Evolutionary conservation across 2,113 vertebrate species (phyloP).

Genomic region (Oncorhynchus keta): DNA sequence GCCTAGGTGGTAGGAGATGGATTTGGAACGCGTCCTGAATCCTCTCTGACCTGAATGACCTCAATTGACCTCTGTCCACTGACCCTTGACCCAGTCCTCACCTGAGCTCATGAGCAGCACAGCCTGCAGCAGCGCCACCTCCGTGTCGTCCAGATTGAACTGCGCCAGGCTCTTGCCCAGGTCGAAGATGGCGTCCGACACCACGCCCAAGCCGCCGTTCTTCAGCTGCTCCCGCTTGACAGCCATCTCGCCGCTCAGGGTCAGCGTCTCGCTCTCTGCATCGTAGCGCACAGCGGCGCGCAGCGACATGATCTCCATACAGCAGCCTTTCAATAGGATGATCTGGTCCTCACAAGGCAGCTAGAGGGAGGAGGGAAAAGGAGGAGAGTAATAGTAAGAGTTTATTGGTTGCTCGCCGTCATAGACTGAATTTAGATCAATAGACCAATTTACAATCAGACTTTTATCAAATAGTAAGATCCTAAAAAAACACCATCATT

Average conservation of each 20-base stretch:
- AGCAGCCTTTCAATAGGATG: conserved; percentile 95
- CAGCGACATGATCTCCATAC: conserved; percentile 98
- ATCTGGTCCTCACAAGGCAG: conserved; percentile 98
- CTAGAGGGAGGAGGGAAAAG: conserved; percentile 53
- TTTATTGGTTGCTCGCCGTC: too few relatives aligned
- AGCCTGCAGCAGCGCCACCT: conserved; percentile 94
- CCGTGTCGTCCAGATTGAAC: conserved; percentile 93
- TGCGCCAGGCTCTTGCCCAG: conserved; percentile 94
- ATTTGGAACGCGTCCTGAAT: too few relatives aligned
- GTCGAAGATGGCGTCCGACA: conserved; percentile 96
- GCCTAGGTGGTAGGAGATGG: too few relatives aligned
- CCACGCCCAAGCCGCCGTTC: conserved; percentile 90
- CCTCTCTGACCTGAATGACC: too few relatives aligned
- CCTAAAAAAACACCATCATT: too few relatives aligned
- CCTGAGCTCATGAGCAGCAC: conserved; percentile 97
- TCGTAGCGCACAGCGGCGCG: conserved; percentile 94
- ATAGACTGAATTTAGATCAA: too few relatives aligned
- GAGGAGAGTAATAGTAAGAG: too few relatives aligned
- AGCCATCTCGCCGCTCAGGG: conserved; percentile 92
- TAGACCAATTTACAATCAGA: too few relatives aligned
- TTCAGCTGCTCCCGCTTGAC: conserved; percentile 94
- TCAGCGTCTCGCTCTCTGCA: conserved; percentile 92
- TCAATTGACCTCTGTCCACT: neutral
- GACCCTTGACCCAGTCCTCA: conserved; percentile 43
- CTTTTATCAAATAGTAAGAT: too few relatives aligned